A percentile compares a stretch with the other conserved stretches of the same genome.
Conservation (phyloP, 2,113 vertebrate genomes). For the Atractosteus spatula region DNA sequence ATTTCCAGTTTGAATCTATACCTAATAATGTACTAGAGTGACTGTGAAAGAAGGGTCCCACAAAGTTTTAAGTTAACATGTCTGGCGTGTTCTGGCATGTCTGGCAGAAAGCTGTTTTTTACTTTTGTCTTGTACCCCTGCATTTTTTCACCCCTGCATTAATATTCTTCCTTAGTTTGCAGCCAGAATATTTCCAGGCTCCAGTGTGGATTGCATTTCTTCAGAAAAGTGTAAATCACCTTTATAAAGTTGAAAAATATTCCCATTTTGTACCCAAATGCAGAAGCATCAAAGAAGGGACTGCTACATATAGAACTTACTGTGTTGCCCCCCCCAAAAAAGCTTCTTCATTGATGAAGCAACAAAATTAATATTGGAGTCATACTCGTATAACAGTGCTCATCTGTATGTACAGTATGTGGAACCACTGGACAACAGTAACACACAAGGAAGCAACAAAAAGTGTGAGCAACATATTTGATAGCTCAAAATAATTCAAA, state of each 20-base stretch:
- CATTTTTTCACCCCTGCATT: not conserved
- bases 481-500: conserved; percentile 16
- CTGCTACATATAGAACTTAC: too few relatives aligned
- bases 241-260: too few relatives aligned
- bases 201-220: too few relatives aligned
- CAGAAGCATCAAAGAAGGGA: too few relatives aligned
- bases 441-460: not conserved
- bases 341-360: too few relatives aligned
- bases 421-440: not conserved
- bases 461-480: conserved; percentile 15
- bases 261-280: too few relatives aligned
- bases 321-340: too few relatives aligned
- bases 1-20: too few relatives aligned
- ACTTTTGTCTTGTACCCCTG: not conserved
- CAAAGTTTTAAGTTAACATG: not conserved
- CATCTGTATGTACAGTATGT: not conserved
- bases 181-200: too few relatives aligned
- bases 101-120: not conserved
- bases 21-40: not conserved
- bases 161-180: not conserved
- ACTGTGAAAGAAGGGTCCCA: not conserved
- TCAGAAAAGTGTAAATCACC: too few relatives aligned
- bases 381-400: not conserved
- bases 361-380: too few relatives aligned
- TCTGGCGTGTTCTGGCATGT: not conserved